phyloP scores from a whole-genome alignment of 2,113 vertebrate species.

The Centropus bengalensis region DNA sequence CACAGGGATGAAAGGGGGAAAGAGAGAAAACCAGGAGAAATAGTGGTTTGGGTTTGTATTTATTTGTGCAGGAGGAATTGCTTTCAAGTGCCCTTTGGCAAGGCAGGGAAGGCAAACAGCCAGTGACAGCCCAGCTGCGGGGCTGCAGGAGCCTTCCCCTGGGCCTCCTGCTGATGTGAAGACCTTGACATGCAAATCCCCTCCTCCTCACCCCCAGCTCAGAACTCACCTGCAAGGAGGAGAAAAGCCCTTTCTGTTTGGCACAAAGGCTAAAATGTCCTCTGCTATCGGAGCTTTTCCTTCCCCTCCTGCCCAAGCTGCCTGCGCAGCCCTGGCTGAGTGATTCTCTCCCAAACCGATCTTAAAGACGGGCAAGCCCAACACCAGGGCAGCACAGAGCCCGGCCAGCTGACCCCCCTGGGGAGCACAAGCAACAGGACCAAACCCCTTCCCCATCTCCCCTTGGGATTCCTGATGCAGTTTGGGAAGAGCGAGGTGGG shows the following conservation, averaged over 20 bases:
- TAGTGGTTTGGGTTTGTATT: neutral
- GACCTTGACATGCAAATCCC: neutral
- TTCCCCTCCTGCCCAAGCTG: neutral
- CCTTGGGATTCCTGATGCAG: neutral
- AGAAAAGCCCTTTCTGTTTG: neutral
- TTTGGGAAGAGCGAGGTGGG: neutral
- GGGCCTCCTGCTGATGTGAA: neutral
- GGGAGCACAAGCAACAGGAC: neutral
- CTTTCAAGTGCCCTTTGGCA: neutral
- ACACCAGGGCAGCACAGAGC: neutral
- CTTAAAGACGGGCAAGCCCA: neutral
- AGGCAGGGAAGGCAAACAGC: neutral
- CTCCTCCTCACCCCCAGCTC: neutral
- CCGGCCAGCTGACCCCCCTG: neutral
- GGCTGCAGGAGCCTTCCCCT: neutral
- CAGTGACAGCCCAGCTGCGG: neutral
- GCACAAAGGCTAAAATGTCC: neutral
- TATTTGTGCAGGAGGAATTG: neutral
- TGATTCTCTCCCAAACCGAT: neutral
- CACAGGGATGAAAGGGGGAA: neutral
- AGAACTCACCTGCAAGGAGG: neutral
- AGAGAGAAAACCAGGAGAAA: neutral
- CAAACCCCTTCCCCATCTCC: neutral
- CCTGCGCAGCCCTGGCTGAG: neutral
- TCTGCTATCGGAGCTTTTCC: neutral